Evolutionary conservation across 2,113 vertebrate genomes (phyloP).

Genomic region (Sceloporus tristichus): DNA sequence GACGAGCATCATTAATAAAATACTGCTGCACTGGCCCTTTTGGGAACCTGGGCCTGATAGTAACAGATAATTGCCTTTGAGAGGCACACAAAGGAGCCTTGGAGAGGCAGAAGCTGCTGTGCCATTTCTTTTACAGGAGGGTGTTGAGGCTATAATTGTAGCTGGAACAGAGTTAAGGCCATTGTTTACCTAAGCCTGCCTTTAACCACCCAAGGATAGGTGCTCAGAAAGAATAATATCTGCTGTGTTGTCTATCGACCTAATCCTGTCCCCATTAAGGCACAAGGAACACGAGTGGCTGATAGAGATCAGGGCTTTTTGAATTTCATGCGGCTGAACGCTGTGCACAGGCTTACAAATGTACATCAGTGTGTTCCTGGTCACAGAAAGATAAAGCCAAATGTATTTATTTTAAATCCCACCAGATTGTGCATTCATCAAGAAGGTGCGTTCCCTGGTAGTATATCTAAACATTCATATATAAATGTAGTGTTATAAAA

Average conservation of each 20-base stretch:
- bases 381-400: neutral
- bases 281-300: conserved; percentile 27
- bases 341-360: neutral
- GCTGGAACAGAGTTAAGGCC: neutral
- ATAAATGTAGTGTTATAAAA: neutral
- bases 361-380: neutral
- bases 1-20: conserved; percentile 71
- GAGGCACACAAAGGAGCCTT: conserved; percentile 46
- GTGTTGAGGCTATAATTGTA: conserved; percentile 39
- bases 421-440: neutral
- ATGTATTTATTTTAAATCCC: neutral
- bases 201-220: neutral
- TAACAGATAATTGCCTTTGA: conserved; percentile 69
- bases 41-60: conserved; percentile 62
- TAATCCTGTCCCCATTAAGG: conserved; percentile 32
- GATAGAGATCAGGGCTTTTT: conserved; percentile 7
- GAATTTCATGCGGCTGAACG: neutral
- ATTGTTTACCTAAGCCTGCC: neutral
- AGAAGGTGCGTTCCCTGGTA: neutral
- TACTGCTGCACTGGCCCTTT: conserved; percentile 50
- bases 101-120: conserved; percentile 34
- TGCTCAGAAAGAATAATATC: conserved; percentile 33
- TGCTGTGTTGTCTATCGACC: neutral
- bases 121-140: conserved; percentile 52
- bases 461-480: neutral